Evolutionary conservation across 2,797 vertebrate genomes (phyloP), one percentile per base, ranked within the genome.

Genomic region (Poeciliopsis presidionis): DNA sequence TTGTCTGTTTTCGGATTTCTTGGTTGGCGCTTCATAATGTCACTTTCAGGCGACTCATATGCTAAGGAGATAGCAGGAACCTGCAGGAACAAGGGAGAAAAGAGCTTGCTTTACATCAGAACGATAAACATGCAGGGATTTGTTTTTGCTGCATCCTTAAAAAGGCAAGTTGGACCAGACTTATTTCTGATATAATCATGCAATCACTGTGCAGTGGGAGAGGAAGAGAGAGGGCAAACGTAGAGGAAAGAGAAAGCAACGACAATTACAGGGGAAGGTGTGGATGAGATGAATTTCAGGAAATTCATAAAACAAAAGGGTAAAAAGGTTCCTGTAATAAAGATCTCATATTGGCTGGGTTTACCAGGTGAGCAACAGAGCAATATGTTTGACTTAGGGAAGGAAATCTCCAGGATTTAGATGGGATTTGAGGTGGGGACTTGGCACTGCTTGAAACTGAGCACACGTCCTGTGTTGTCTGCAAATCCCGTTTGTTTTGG

Each of bases 21-120:
- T 0, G 97, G 98, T 47, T 98, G 97, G 3, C 98, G 94, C 74
- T 99, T 99, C 98, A 99, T 99, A 91, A 99, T 98, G 95, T 98
- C 98, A 2, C 97, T 99, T 92, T 98, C 98, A 0, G 98, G 97
- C 0, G 96, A 96, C 92, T 98, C 97, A 0, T 99, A 98, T 3
- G 97, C 98, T 93, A 99, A 74, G 0, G 98, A 99, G 91, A 99
- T 99, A 2, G 97, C 97, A 0, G 97, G 98, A 30, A 99, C 96
- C 97, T 98, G 91, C 13, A 73, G 36, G 59, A 59, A 85, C 0
- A 79, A 75, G 28, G 51, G 25, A 65, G 59, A 72, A 57, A 33
- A 22, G 72, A 63, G 82, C 63, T 75, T 61, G 43, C 18, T 74
- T 90, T 61, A 59, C 76, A 51, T 7, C 41, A 36, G 53, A 28